phyloP scores from a whole-genome alignment of 2,888 invertebrate species.

The Fissipunctia ypsillon region DNA sequence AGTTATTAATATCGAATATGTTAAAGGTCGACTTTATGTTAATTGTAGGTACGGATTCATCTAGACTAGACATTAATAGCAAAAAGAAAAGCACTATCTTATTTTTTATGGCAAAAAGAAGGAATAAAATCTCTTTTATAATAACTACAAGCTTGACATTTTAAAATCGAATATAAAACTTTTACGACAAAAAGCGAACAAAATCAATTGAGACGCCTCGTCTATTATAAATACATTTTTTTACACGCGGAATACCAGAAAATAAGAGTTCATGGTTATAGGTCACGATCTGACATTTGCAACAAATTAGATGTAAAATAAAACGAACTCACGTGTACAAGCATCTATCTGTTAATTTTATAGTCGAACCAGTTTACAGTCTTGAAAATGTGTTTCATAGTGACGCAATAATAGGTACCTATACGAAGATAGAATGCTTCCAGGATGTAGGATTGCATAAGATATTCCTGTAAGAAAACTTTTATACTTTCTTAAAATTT shows the following conservation, averaged over 20 bases:
- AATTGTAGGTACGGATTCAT: background rate
- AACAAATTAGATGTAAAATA: conserved; percentile 32
- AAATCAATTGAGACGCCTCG: conserved; percentile 4
- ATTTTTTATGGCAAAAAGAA: background rate
- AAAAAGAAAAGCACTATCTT: background rate
- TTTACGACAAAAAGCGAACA: conserved; percentile 25
- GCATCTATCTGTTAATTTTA: conserved; percentile 13
- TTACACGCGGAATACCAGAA: conserved; percentile 16
- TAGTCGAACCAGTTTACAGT: conserved; percentile 1
- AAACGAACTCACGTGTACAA: conserved; percentile 9
- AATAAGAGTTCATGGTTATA: conserved; percentile 27
- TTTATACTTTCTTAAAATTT: background rate
- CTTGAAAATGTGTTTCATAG: conserved; percentile 8
- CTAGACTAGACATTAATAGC: background rate
- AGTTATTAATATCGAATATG: background rate
- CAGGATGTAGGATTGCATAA: background rate
- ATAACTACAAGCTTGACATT: conserved; percentile 28
- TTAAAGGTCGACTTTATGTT: background rate
- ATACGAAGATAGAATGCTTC: background rate
- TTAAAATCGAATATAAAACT: background rate
- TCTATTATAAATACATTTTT: conserved; percentile 5
- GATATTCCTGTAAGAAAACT: background rate
- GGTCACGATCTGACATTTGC: conserved; percentile 45
- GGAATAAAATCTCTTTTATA: background rate
- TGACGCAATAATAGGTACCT: too few species aligned